Percentiles rank a stretch among this genome's conserved stretches.
Conservation (phyloP, 2,113 vertebrate genomes). For the Coracopsis vasa region DNA sequence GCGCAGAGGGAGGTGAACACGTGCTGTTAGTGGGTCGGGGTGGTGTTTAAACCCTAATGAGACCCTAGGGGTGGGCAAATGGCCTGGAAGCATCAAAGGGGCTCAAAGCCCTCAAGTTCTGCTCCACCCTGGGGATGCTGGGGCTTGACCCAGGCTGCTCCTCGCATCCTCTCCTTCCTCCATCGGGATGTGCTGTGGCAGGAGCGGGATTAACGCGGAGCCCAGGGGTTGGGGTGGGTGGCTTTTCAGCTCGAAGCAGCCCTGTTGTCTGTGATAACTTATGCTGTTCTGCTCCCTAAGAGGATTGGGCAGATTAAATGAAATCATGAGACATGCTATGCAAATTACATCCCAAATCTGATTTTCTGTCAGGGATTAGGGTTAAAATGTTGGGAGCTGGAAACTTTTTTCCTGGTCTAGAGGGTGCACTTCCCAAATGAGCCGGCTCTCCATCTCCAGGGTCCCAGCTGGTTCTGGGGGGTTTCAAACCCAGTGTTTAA, state of each 20-base stretch:
- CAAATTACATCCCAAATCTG: constrained; percentile 86
- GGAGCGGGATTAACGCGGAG: not conserved
- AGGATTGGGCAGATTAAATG: constrained; percentile 82
- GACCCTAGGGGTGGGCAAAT: not conserved
- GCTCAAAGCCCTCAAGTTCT: not conserved
- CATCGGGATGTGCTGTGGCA: fast-evolving
- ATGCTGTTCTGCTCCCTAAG: constrained; percentile 74
- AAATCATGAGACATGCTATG: constrained; percentile 84
- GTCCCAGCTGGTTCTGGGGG: not conserved
- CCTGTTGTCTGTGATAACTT: constrained; percentile 76
- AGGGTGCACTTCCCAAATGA: not conserved
- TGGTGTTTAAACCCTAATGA: not conserved
- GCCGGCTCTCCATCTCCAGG: not conserved
- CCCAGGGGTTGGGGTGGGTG: constrained; percentile 46
- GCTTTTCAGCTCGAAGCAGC: constrained; percentile 72
- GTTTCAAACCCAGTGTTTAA: not conserved
- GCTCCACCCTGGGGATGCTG: not conserved
- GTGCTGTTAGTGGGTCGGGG: not conserved
- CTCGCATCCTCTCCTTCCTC: not conserved
- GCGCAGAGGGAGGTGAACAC: fast-evolving
- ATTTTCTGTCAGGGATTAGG: constrained; percentile 64
- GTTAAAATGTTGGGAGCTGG: not conserved
- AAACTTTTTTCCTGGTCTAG: not conserved
- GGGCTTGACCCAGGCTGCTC: not conserved
- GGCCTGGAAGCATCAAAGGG: not conserved